Base-by-base conservation (phyloP, 2,797 vertebrate species). In the Arrhamphus sclerolepis region DNA sequence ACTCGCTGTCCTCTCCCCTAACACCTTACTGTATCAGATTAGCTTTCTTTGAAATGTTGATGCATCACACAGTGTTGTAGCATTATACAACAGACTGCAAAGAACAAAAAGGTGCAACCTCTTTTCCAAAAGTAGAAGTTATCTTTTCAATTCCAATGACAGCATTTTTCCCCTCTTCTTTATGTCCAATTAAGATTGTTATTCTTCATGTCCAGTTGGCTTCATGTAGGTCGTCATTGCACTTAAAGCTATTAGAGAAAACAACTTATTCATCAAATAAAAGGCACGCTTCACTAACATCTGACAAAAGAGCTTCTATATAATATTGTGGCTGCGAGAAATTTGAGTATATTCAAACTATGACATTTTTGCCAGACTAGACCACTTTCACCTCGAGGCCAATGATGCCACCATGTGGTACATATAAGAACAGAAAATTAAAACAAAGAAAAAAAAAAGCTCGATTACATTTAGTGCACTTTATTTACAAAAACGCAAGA, bases 401-500 rank as follows among this genome's bases (percentile, higher is more conserved):
- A 69, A 80, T 38, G 74, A 46, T 56, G 89, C 86, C 90, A 83
- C 71, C 87, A 59, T 77, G 83, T 89, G 89, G 89, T 65, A 21
- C 14, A 72, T 29, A 53, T 43, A 79, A n/a, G 65, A 82, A 83
- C 6, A 81, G 82, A 5, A 70, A 40, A 49, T 49, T n/a, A 24
- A 42, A 34, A n/a, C n/a, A n/a, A n/a, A n/a, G n/a, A n/a, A n/a
- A n/a, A n/a, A 59, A 1, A 0, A 8, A 6, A 14, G 26, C 1
- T 18, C 42, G 8, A 18, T 53, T 17, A 65, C 49, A 44, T 72
- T 81, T 50, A 55, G 62, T 84, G 34, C 34, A 70, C 71, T 91
- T 91, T 91, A 92, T 92, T 91, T 82, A 78, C 81, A 86, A 84
- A 59, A 69, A 41, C 2, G 72, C 72, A 66, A 66, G 46, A 66